phyloP scores from a whole-genome alignment of 2,113 vertebrate genomes.

The Saguinus imperator region DNA sequence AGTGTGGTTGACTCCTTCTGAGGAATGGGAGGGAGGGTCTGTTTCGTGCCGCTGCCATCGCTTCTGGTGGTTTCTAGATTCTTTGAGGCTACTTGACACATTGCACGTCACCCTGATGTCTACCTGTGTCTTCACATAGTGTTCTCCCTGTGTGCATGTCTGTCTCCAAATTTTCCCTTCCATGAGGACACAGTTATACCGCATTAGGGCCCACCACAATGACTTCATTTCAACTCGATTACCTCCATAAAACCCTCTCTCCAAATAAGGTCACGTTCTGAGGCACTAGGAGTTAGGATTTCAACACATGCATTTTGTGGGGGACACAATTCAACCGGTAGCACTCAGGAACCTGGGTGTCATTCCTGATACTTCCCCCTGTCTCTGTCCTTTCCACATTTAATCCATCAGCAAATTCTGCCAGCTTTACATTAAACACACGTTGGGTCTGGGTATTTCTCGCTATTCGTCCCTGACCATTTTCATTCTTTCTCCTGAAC shows the following conservation, averaged over 20 bases:
- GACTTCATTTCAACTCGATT: neutral
- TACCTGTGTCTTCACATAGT: neutral
- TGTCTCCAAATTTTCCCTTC: neutral
- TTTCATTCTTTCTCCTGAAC: neutral
- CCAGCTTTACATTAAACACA: neutral
- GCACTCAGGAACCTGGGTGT: neutral
- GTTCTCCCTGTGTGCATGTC: neutral
- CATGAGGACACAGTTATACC: neutral
- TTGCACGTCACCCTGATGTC: neutral
- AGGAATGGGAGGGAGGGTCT: neutral
- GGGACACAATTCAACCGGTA: neutral
- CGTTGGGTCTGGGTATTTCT: neutral
- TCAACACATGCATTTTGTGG: neutral
- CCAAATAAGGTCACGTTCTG: neutral
- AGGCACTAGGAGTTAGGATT: neutral
- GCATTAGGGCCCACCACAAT: neutral
- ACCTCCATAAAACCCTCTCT: neutral
- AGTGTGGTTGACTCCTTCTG: neutral
- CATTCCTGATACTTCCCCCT: neutral
- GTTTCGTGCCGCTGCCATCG: neutral
- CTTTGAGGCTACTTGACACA: accelerated
- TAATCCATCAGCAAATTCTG: neutral
- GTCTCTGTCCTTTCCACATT: neutral
- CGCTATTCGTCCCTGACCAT: neutral
- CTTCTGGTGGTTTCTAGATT: neutral